phyloP scores from a whole-genome alignment of 2,888 invertebrate species.

The Pristionchus maxplancki region DNA sequence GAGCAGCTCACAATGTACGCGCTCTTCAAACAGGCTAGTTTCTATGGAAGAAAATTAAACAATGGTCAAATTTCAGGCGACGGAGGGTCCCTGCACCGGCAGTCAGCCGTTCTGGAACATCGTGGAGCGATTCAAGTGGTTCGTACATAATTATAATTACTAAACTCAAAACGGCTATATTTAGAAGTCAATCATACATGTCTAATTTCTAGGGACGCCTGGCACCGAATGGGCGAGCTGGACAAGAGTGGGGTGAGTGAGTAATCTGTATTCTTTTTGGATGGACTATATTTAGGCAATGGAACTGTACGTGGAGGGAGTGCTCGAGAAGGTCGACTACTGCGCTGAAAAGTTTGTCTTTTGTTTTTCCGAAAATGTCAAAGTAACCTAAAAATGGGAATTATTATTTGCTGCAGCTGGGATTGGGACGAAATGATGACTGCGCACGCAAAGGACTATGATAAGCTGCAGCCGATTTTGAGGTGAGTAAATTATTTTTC shows the following conservation, averaged over 20 bases:
- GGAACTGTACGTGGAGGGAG: slow-evolving; percentile 6
- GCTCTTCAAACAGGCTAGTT: background rate
- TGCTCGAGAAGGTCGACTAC: slow-evolving; percentile 21
- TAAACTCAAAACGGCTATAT: background rate
- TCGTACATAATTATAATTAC: background rate
- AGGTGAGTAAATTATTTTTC: background rate
- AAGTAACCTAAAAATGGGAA: no score
- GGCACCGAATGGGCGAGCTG: slow-evolving; percentile 15
- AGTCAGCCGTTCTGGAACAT: slow-evolving; percentile 23
- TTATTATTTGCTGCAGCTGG: background rate
- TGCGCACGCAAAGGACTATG: background rate
- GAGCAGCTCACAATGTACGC: slow-evolving; percentile 26
- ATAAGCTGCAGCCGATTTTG: background rate
- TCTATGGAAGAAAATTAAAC: background rate
- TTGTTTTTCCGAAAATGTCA: no score
- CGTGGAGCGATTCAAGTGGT: slow-evolving; percentile 25
- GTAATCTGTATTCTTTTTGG: background rate
- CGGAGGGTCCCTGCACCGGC: background rate
- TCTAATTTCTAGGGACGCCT: background rate
- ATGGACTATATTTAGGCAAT: background rate
- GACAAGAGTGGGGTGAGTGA: background rate
- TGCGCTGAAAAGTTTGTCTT: background rate
- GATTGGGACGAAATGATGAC: slow-evolving; percentile 19
- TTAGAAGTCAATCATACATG: background rate
- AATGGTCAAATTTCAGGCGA: background rate